phyloP scores from a whole-genome alignment of 2,888 invertebrate genomes.

The Microctonus aethiopoides region DNA sequence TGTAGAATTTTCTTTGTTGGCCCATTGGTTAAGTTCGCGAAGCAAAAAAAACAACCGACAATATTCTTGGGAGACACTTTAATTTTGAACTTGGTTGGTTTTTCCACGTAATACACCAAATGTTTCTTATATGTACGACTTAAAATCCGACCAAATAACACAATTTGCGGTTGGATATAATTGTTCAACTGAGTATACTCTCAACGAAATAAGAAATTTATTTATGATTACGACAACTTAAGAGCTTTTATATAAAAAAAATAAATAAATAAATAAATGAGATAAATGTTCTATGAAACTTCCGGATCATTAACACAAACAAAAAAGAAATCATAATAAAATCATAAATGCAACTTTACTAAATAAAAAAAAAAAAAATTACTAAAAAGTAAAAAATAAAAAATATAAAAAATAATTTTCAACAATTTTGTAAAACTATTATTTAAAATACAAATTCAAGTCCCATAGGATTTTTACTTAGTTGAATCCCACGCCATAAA shows the following conservation, averaged over 20 bases:
- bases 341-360: no score
- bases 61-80: constrained; percentile 9
- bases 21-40: background rate
- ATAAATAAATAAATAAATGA: no score
- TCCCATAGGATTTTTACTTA: background rate
- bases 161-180: background rate
- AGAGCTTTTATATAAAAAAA: no score
- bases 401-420: no score
- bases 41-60: constrained; percentile 5
- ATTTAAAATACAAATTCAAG: background rate
- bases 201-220: background rate
- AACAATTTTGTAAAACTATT: no score
- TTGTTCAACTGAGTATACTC: no score
- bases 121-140: background rate
- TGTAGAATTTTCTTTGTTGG: background rate
- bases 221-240: no score
- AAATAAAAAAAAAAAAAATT: no score
- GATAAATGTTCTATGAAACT: no score
- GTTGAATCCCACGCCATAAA: constrained; percentile 1
- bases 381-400: no score
- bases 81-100: background rate
- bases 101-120: background rate
- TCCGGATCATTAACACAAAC: no score
- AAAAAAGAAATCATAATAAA: no score
- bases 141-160: background rate